A percentile compares a stretch with the other conserved stretches of the same genome.
These are phyloP conservation scores for Arenicola marina DNA, from an alignment of 2,888 invertebrate species.

Conservation along the genomic window DNA sequence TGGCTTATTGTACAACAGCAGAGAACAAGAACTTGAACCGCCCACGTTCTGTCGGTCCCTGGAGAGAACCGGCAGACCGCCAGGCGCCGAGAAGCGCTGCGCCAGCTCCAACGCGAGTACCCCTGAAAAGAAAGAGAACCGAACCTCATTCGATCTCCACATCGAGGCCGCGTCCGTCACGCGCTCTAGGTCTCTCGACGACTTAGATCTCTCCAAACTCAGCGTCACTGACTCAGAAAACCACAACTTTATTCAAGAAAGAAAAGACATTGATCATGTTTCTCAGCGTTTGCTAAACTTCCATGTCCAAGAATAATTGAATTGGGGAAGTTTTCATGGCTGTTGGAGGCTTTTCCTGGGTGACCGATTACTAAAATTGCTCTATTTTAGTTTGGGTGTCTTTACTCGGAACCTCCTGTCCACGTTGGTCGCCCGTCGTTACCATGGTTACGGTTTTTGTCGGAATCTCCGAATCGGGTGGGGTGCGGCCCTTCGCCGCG, in stretches of 20 bases:
- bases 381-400: no score
- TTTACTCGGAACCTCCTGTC: no score
- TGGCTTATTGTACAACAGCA: no score
- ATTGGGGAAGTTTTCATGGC: no score
- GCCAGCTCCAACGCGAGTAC: conserved; percentile 21
- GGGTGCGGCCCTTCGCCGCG: no score
- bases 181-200: conserved; percentile 51
- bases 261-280: conserved; percentile 45
- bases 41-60: no score
- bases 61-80: background rate
- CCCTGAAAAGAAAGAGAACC: conserved; percentile 24
- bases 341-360: no score
- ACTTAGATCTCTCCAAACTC: conserved; percentile 45
- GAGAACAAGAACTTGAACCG: no score
- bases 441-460: no score
- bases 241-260: conserved; percentile 21
- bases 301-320: conserved; percentile 38
- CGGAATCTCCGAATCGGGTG: no score
- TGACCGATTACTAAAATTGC: no score
- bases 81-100: conserved; percentile 2
- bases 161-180: conserved; percentile 26
- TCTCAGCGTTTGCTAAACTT: conserved; percentile 46
- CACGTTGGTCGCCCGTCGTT: no score
- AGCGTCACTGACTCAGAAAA: conserved; percentile 35
- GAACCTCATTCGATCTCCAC: background rate